phyloP scores from a whole-genome alignment of 2,888 invertebrate genomes.

The Drosophila ezoana region DNA sequence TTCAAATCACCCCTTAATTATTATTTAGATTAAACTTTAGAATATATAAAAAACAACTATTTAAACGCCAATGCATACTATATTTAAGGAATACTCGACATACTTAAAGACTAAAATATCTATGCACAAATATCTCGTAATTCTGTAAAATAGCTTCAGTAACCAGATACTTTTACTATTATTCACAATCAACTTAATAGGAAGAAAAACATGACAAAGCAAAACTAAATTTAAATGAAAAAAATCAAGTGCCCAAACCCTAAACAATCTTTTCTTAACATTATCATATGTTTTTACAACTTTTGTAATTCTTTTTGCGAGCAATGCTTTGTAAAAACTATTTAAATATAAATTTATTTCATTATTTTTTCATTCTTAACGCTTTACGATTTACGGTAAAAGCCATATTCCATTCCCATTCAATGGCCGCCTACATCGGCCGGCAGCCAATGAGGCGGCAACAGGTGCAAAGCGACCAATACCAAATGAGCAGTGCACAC shows the following conservation, averaged over 20 bases:
- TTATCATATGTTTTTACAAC: no score
- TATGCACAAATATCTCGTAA: not conserved
- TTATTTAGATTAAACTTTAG: no score
- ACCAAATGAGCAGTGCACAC: conserved; percentile 58
- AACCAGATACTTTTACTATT: no score
- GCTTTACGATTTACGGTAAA: not conserved
- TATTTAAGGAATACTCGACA: no score
- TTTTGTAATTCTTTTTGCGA: no score
- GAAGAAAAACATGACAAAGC: not conserved
- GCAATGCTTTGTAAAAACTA: no score
- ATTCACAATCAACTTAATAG: no score
- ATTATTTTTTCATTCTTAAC: not conserved
- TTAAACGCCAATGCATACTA: no score
- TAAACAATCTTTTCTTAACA: no score
- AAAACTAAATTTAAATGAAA: not conserved
- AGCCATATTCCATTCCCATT: conserved; percentile 9
- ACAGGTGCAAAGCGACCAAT: conserved; percentile 73
- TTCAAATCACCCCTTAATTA: no score
- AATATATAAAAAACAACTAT: no score
- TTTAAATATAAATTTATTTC: not conserved
- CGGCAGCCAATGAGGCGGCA: conserved; percentile 67
- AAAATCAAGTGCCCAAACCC: no score
- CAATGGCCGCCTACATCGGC: conserved; percentile 47
- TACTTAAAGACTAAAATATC: not conserved
- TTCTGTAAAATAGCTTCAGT: not conserved